Evolutionary conservation across 2,888 invertebrate genomes (phyloP), one percentile per base, ranked within the genome.

Genomic region (Prosapia bicincta): DNA sequence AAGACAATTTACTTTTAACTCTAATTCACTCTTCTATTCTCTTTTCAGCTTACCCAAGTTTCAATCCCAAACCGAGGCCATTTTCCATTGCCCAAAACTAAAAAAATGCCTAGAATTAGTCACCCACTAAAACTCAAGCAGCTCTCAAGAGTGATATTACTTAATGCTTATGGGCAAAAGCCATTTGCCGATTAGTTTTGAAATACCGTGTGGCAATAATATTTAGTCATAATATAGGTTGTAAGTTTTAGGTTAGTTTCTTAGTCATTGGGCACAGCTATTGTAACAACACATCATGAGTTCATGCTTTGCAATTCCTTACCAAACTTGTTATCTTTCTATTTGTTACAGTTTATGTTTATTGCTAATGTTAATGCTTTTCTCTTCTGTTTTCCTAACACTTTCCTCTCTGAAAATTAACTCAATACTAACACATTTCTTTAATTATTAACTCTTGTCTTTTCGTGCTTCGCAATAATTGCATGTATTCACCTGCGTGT

Each of bases 21-120:
- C 70, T 75, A 75, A 75, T 74, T 20, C n/a, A 23, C 30, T 70
- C 83, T 78, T 79, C 80, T 81, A 80, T 80, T 80, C 84, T 85
- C 83, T 85, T 88, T 89, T 86, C 89, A 89, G 88, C 88, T 85
- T 85, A 85, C 84, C 85, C 86, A 84, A 86, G 87, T 84, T 89
- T 88, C 86, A 89, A 89, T 86, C 85, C 88, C 81, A 88, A 87
- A 85, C 89, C 88, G 81, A 85, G 88, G 84, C 89, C 89, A 77
- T 89, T 89, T 84, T 88, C 88, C 86, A 85, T 88, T 82, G 85
- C 86, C 82, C 72, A 69, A 69, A 32, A 43, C 70, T 70, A 38
- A 54, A 74, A 78, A 25, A 68, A 54, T 71, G 20, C 38, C 43
- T 74, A 72, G 75, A 72, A 38, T 72, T 71, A 71, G 24, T 54